Evolutionary conservation across 2,888 invertebrate genomes (phyloP), one percentile per base, ranked within the genome.

Genomic region (Agrilus biguttatus): DNA sequence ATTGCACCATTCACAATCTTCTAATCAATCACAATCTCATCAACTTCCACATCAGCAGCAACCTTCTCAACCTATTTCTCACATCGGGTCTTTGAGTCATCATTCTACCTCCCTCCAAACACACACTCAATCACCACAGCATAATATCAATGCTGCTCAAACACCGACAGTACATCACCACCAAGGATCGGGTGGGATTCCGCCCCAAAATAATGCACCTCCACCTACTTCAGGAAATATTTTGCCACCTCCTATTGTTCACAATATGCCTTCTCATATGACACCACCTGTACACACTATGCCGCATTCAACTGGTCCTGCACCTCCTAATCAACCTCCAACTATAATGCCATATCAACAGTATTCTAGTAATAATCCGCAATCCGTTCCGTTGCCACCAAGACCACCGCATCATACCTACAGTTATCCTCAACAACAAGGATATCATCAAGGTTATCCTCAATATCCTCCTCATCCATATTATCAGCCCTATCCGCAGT

Each of bases 331-430:
- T 57, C 43, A 53, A 61, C 54, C 65, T 54, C 53, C 63, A 2
- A 60, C 63, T 8, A 69, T 68, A 46, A 64, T 64, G 14, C 56
- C 59, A 2, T 57, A 57, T 45, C 68, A 67, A 41, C 69, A 70
- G 49, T 52, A 52, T 40, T 48, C 65, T 1, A 56, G 59, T 12
- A 62, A 59, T 8, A 60, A 59, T 40, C 68, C 68, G 10, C 73
- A 72, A 49, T 69, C 69, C 34, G 71, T 72, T 14, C 71, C 72
- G 0, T 54, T 73, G 36, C 71, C 73, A 12, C 71, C 73, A 8
- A 57, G 73, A 44, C 73, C 73, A 2, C 73, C 73, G 0, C 73
- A 73, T 60, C 72, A 72, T 1, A 64, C 67, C 5, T 71, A 71
- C 44, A 62, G 66, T 1, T 71, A 71, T 45, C 66, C 69, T 7